Base-by-base conservation (phyloP, 2,888 invertebrate species). In the Heliconius ethilla region DNA sequence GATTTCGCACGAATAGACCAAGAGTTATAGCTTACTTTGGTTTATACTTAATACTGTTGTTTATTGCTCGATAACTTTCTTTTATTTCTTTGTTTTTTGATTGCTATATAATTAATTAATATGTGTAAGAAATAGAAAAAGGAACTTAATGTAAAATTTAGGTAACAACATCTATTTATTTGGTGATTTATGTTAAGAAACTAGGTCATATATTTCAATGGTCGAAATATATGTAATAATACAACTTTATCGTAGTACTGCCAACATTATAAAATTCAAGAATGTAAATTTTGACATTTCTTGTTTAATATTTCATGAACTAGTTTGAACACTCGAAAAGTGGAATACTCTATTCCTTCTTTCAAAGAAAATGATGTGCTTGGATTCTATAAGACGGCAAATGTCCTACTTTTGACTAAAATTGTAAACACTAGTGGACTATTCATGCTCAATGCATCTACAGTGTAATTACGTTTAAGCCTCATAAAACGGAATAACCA, bases 391-490 rank as follows among this genome's bases (percentile, higher is more conserved):
- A 59, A 59, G 72, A 72, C 13, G 33, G 55, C 29, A 51, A 59
- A 51, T 55, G 72, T 65, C 45, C 74, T 74, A 74, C 65, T 63
- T 74, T 74, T 11, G 25, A 27, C 40, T 74, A 27, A 74, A 74
- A 62, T 74, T 74, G 63, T 63, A 63, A 29, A 7, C 63, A 45
- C 63, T 74, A 74, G 74, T 63, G 69, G 69, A 45, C 62, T 74
- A 62, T 65, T 63, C 63, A 63, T 75, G 15, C 73, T 75, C 74
- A 62, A 80, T 73, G 70, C 65, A 75, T 78, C 73, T 67, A 76
- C 25, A 65, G 75, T 63, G 70, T 78, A 78, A 80, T 80, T 80
- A 79, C 65, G 55, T 77, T 78, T 63, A 69, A 75, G 80, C 72
- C 77, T 69, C 78, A 77, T 75, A 73, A 77, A 76, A 77, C 62